Percentiles rank a stretch among this genome's conserved stretches.
phyloP scores from a whole-genome alignment of 2,797 vertebrate genomes.

The Lepilemur septentrionalis region DNA sequence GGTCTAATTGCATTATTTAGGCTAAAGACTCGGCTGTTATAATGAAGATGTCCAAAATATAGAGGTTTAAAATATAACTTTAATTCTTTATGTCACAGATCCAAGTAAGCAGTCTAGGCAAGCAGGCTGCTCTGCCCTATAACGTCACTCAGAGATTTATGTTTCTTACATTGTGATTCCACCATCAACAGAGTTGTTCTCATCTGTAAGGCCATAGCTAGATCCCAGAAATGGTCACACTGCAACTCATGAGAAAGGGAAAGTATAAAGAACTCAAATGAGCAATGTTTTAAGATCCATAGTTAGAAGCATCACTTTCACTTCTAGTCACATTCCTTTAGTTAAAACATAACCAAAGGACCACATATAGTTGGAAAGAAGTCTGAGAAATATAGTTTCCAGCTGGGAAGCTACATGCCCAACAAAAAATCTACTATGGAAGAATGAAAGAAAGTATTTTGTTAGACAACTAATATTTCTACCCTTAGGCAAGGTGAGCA shows the following conservation, averaged over 20 bases:
- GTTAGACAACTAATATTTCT: background rate
- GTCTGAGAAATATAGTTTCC: background rate
- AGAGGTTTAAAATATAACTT: background rate
- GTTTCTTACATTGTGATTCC: background rate
- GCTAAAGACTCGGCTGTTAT: background rate
- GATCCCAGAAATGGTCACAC: background rate
- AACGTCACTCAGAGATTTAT: background rate
- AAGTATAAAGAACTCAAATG: background rate
- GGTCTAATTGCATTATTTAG: background rate
- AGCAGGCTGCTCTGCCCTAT: background rate
- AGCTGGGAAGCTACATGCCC: background rate
- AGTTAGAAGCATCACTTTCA: background rate
- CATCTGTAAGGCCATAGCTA: background rate
- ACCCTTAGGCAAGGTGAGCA: background rate
- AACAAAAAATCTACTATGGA: background rate
- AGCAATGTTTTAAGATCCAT: background rate
- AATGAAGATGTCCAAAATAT: constrained; percentile 4
- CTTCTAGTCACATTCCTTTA: background rate
- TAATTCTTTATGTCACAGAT: background rate
- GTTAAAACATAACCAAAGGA: background rate
- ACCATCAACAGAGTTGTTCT: background rate
- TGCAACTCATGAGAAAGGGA: background rate
- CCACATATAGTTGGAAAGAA: background rate
- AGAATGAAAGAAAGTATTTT: background rate
- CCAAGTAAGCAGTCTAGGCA: background rate